Base-by-base conservation (phyloP, 2,113 vertebrate species). In the Oreochromis spilurus region DNA sequence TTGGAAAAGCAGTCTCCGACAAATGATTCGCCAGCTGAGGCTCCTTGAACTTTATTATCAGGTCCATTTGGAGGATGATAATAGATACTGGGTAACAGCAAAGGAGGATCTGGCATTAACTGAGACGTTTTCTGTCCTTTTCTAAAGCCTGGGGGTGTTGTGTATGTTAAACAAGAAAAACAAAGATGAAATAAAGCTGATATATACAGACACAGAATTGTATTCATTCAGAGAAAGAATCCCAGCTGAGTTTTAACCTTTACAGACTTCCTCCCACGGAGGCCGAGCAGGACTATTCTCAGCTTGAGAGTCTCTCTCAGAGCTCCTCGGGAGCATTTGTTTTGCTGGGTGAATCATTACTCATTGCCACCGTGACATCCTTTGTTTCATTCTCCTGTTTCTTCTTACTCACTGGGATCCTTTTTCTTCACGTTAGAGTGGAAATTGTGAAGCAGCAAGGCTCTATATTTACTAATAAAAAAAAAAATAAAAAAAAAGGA, bases 1-100 rank as follows among this genome's bases (percentile, higher is more conserved):
- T 93, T 94, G 94, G 92, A 93, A 92, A 89, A 83, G 77, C 83
- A 82, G 83, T 62, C 79, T 89, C 53, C 36, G 11, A 85, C 90
- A 83, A 43, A 83, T 52, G 57, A 82, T 86, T 87, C 11, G n/a
- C 55, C 31, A 8, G 31, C 85, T 3, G 79, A 89, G 84, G 82
- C 67, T 91, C 60, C 79, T 87, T 5, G 1, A 55, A 62, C 83
- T 93, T 91, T 81, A 80, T 91, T 77, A 88, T 82, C 53, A 14
- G 60, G 29, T 89, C 84, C 52, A 77, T 84, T 67, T 87, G 45
- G 81, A 84, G 78, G 70, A 21, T 24, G 55, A 82, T 62, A 3
- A 72, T 48, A 88, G 60, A 84, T 8, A 7, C 31, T 8, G n/a
- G 50, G 19, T 29, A 38, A n/a, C 48, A 10, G 21, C 24, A 21